These are phyloP conservation scores for Hippocampus barbouri DNA, from an alignment of 2,113 vertebrate genomes.

Conservation along the genomic window DNA sequence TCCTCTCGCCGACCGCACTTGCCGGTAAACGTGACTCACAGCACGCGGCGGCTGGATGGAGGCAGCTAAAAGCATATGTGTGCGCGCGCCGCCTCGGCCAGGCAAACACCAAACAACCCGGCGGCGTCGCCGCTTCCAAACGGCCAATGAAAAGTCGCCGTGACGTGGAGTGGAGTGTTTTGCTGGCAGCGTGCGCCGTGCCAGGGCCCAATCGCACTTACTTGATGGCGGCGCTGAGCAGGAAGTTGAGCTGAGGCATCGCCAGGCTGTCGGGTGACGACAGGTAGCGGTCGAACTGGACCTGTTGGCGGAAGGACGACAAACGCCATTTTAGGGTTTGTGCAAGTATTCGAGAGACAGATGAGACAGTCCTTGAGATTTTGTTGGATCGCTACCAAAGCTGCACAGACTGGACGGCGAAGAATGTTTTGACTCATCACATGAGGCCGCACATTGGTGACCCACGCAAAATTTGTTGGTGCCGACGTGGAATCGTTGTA, in stretches of 20 bases:
- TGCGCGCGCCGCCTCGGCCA: slow-evolving; percentile 49
- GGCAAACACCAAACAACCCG: slow-evolving; percentile 49
- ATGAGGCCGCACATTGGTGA: too few species aligned
- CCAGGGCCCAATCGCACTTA: slow-evolving; percentile 65
- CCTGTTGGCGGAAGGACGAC: slow-evolving; percentile 62
- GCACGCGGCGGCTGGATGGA: slow-evolving; percentile 48
- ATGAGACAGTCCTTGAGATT: too few species aligned
- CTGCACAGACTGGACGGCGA: too few species aligned
- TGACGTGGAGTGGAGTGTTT: slow-evolving; percentile 46
- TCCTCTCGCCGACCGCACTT: slow-evolving; percentile 68
- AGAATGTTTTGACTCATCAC: too few species aligned
- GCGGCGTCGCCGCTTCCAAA: slow-evolving; percentile 22
- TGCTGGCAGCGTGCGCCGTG: slow-evolving; percentile 20
- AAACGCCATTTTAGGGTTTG: too few species aligned
- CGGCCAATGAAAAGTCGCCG: not conserved
- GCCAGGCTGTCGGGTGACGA: slow-evolving; percentile 88
- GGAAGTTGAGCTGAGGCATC: slow-evolving; percentile 93
- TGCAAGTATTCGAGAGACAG: too few species aligned
- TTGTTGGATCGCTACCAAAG: too few species aligned
- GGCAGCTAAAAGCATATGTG: slow-evolving; percentile 67
- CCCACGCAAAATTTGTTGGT: too few species aligned
- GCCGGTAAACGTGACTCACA: slow-evolving; percentile 72
- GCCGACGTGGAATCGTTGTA: too few species aligned
- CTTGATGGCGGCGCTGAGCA: slow-evolving; percentile 93
- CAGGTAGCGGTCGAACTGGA: slow-evolving; percentile 94